Conservation (phyloP, 2,113 vertebrate species). For the Trogon surrucura region DNA sequence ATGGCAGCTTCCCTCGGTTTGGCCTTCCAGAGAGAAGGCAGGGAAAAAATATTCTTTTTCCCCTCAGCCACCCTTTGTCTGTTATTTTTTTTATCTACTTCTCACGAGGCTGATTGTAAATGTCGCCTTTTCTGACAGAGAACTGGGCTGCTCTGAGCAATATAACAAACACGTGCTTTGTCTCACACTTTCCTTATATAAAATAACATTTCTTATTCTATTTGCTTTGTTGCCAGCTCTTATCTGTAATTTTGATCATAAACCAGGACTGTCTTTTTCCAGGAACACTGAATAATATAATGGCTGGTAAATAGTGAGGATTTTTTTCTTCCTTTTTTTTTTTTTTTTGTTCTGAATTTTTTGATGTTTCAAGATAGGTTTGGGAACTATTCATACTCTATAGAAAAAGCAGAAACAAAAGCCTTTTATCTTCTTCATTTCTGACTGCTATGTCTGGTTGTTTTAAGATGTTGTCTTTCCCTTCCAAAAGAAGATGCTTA, state of each 20-base stretch:
- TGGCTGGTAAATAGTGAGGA: background rate
- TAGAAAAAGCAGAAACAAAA: background rate
- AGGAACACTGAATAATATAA: background rate
- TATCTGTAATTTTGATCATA: conserved; percentile 44
- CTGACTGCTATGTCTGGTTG: background rate
- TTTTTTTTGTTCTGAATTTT: background rate
- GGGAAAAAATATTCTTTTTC: background rate
- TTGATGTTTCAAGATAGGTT: background rate
- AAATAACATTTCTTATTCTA: conserved; percentile 6
- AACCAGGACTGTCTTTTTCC: background rate
- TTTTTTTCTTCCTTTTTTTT: background rate
- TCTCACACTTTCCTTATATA: background rate
- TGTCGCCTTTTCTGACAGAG: background rate
- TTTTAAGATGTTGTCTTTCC: background rate
- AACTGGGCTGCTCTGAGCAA: conserved; percentile 2
- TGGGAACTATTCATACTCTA: background rate
- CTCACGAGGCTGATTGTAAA: background rate
- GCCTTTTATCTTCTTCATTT: background rate
- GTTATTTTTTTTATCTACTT: conserved; percentile 23
- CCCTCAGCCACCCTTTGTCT: background rate
- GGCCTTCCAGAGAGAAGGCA: background rate
- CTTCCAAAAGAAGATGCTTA: background rate
- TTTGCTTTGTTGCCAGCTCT: background rate
- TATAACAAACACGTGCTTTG: background rate
- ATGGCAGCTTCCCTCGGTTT: background rate